Conservation (phyloP, 2,888 invertebrate species). For the Eilema griseolum region DNA sequence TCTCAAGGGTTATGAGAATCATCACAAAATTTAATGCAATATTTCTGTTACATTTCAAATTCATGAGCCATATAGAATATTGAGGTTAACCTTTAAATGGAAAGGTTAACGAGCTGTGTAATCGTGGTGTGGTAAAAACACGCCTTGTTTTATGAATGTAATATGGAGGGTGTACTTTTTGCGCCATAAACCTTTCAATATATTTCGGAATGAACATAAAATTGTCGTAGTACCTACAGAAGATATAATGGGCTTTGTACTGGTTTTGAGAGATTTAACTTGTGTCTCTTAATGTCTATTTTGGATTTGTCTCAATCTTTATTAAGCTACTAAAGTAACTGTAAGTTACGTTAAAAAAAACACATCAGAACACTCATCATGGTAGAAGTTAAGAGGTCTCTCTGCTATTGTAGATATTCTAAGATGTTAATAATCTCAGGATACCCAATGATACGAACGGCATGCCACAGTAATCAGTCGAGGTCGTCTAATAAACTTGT, state of each 20-base stretch:
- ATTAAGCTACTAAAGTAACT: neutral
- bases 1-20: neutral
- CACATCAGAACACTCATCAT: too few species aligned
- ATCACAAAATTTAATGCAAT: neutral
- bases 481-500: too few species aligned
- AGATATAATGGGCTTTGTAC: neutral
- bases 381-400: too few species aligned
- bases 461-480: too few species aligned
- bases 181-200: neutral
- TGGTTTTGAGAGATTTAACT: neutral
- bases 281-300: neutral
- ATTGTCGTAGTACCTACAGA: neutral
- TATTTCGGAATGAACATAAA: neutral
- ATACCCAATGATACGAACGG: too few species aligned
- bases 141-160: slow-evolving; percentile 2
- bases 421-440: too few species aligned
- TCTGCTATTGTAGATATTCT: too few species aligned
- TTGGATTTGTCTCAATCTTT: too few species aligned
- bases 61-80: neutral
- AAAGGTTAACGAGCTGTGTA: slow-evolving; percentile 9
- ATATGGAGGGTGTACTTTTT: neutral
- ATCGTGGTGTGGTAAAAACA: neutral
- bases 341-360: too few species aligned
- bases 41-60: neutral
- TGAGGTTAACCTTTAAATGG: neutral